Evolutionary conservation across 2,797 vertebrate genomes (phyloP).

Genomic region (Enteromius fasciolatus): DNA sequence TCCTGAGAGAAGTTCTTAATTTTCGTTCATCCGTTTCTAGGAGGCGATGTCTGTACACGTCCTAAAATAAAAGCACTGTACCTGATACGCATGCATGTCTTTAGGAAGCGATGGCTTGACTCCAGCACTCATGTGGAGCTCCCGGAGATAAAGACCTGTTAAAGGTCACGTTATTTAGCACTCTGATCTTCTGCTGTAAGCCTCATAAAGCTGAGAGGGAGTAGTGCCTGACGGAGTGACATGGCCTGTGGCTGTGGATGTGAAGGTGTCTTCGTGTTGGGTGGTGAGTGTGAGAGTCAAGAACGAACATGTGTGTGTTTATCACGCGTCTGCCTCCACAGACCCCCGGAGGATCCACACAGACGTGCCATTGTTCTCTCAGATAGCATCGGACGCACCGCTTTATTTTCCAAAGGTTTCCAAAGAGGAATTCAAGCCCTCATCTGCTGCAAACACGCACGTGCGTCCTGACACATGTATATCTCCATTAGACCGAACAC

Average conservation of each 20-base stretch:
- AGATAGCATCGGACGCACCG: not conserved
- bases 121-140: not conserved
- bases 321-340: not conserved
- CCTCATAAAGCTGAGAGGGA: not conserved
- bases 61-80: not conserved
- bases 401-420: not conserved
- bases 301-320: conserved; percentile 38
- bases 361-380: conserved; percentile 6
- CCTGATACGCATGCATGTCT: not conserved
- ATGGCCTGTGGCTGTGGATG: conserved; percentile 57
- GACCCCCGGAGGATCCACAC: not conserved
- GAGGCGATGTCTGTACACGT: not conserved
- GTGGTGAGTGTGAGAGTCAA: conserved; percentile 70
- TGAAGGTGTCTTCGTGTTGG: conserved; percentile 66
- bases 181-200: not conserved
- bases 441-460: not conserved
- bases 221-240: conserved; percentile 64
- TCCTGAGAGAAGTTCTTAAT: too few relatives aligned
- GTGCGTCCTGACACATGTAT: not conserved
- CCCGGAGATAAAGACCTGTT: not conserved
- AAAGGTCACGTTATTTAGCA: not conserved
- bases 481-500: not conserved
- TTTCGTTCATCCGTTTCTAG: not conserved
- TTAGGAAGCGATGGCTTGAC: conserved; percentile 4
- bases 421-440: conserved; percentile 12